These are phyloP conservation scores for Conopomorpha cramerella DNA, from an alignment of 1,140 invertebrate species.

Conservation along the genomic window DNA sequence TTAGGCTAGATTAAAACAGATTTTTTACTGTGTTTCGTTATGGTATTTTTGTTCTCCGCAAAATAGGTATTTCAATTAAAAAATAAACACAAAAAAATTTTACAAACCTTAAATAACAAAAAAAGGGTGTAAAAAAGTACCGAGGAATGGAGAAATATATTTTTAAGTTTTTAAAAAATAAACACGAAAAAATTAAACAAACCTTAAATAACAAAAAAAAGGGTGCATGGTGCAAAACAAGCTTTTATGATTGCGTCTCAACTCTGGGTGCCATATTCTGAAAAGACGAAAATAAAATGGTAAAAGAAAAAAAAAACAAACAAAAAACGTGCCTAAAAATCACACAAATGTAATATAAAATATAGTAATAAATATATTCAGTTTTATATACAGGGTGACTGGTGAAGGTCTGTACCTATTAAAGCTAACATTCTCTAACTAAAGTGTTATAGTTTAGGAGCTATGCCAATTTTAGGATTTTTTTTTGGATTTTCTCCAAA, in stretches of 20 bases:
- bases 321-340: constrained; percentile 2
- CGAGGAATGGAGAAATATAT: too few relatives aligned
- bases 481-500: too few relatives aligned
- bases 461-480: too few relatives aligned
- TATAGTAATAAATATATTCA: constrained; percentile 3
- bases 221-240: constrained; percentile 9
- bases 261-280: constrained; percentile 42
- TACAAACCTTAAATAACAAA: constrained; percentile 8
- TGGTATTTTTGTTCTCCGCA: neutral
- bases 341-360: constrained; percentile 7
- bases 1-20: neutral
- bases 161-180: too few relatives aligned
- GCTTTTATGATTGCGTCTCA: constrained; percentile 28
- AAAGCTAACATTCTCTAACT: neutral
- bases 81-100: neutral
- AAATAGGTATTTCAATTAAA: too few relatives aligned
- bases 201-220: constrained; percentile 31
- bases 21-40: neutral
- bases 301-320: constrained; percentile 9
- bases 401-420: too few relatives aligned
- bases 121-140: too few relatives aligned
- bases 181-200: constrained; percentile 13
- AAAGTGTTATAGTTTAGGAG: too few relatives aligned
- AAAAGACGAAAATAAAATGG: constrained; percentile 18
- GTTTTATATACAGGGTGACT: too few relatives aligned